phyloP scores from a whole-genome alignment of 2,113 vertebrate species.

The Brachionichthys hirsutus region DNA sequence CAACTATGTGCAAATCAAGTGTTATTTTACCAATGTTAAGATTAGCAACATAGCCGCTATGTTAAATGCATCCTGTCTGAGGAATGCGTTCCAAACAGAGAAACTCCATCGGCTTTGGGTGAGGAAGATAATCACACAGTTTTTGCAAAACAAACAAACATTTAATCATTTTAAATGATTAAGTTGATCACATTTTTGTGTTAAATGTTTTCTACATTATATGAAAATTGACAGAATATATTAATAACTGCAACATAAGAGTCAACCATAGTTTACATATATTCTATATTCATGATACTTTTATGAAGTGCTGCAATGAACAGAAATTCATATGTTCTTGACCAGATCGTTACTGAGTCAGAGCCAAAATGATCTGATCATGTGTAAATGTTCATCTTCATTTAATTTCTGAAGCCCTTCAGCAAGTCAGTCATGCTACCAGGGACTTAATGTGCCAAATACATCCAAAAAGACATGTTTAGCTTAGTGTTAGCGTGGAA shows the following conservation, averaged over 20 bases:
- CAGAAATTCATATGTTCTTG: constrained; percentile 16
- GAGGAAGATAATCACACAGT: too few relatives aligned
- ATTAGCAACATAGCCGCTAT: too few relatives aligned
- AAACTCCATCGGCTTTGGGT: too few relatives aligned
- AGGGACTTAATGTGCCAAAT: constrained; percentile 14
- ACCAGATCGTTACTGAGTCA: constrained; percentile 14
- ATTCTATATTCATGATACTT: constrained; percentile 60
- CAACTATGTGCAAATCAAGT: too few relatives aligned
- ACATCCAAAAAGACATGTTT: constrained; percentile 4
- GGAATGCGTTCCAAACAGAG: too few relatives aligned
- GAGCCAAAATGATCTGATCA: constrained; percentile 12
- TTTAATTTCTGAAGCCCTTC: not conserved
- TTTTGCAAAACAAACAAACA: too few relatives aligned
- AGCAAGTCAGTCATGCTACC: not conserved
- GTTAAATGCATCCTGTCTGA: too few relatives aligned
- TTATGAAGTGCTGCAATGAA: constrained; percentile 59
- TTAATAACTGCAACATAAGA: constrained; percentile 25
- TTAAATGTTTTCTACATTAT: constrained; percentile 11
- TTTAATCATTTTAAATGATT: not conserved
- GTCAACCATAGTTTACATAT: constrained; percentile 22
- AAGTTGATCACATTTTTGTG: constrained; percentile 2
- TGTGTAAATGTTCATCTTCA: constrained; percentile 6
- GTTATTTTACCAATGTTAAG: too few relatives aligned
- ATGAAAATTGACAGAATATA: constrained; percentile 29
- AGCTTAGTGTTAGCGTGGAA: not conserved